Evolutionary conservation across 2,797 vertebrate species (phyloP).

Genomic region (Microcaecilia unicolor): DNA sequence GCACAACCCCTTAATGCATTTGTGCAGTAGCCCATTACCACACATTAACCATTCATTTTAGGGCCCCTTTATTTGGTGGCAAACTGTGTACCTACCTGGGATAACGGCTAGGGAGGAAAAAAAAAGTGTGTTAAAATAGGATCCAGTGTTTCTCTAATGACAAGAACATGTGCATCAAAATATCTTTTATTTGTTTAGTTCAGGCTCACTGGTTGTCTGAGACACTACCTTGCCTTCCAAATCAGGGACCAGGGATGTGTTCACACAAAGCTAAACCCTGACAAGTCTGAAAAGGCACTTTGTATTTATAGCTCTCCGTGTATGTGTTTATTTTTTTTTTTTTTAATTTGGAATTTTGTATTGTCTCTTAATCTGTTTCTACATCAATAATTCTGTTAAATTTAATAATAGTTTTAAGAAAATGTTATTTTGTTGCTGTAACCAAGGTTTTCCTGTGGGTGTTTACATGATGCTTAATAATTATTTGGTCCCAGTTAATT

Average conservation of each 20-base stretch:
- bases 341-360: conserved; percentile 49
- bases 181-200: too few relatives aligned
- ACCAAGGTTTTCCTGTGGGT: conserved; percentile 17
- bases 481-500: background rate
- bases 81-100: too few relatives aligned
- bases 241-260: conserved; percentile 55
- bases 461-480: conserved; percentile 31
- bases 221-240: too few relatives aligned
- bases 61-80: too few relatives aligned
- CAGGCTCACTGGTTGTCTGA: too few relatives aligned
- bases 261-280: conserved; percentile 61
- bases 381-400: conserved; percentile 35
- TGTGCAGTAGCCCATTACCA: too few relatives aligned
- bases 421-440: conserved; percentile 5
- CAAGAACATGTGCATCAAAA: too few relatives aligned
- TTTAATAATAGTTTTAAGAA: conserved; percentile 35
- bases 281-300: conserved; percentile 62
- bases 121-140: too few relatives aligned
- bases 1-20: too few relatives aligned
- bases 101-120: too few relatives aligned
- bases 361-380: conserved; percentile 52
- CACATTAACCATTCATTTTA: too few relatives aligned
- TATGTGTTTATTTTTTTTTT: conserved; percentile 37
- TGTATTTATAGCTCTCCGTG: conserved; percentile 57
- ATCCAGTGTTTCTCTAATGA: too few relatives aligned